Evolutionary conservation across 1,140 invertebrate species (phyloP).

Genomic region (Onthophagus taurus): DNA sequence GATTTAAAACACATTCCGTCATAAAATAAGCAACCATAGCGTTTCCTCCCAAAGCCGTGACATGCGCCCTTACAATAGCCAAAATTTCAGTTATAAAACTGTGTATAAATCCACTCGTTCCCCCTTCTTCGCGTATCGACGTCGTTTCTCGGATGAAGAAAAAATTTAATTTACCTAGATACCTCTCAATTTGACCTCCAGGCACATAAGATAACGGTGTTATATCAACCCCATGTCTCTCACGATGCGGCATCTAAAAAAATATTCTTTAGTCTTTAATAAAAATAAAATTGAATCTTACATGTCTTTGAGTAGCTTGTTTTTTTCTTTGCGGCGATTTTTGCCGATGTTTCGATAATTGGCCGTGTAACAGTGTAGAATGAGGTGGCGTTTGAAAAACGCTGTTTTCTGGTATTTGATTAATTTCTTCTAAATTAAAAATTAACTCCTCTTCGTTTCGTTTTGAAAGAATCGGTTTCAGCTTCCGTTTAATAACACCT

Average conservation of each 20-base stretch:
- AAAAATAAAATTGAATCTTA: slow-evolving; percentile 18
- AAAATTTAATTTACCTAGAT: slow-evolving; percentile 89
- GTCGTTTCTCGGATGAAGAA: slow-evolving; percentile 93
- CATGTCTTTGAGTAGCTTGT: slow-evolving; percentile 27
- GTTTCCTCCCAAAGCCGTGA: slow-evolving; percentile 89
- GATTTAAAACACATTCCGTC: slow-evolving; percentile 79
- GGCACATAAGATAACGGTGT: slow-evolving; percentile 75
- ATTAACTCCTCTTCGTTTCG: slow-evolving; percentile 47
- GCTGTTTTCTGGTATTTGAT: slow-evolving; percentile 39
- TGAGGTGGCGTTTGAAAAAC: slow-evolving; percentile 13
- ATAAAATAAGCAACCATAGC: slow-evolving; percentile 90
- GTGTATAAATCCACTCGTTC: slow-evolving; percentile 87
- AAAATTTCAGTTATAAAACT: slow-evolving; percentile 85
- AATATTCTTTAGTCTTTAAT: slow-evolving; percentile 11
- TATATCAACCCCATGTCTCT: slow-evolving; percentile 71
- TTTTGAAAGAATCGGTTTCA: background rate
- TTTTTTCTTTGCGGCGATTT: slow-evolving; percentile 30
- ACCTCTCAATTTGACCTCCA: slow-evolving; percentile 70
- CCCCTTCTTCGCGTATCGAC: slow-evolving; percentile 81
- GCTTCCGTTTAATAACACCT: slow-evolving; percentile 7
- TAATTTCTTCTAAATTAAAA: slow-evolving; percentile 59
- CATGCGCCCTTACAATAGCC: slow-evolving; percentile 85
- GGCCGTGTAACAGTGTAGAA: slow-evolving; percentile 17
- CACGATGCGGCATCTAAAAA: slow-evolving; percentile 49
- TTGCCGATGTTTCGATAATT: slow-evolving; percentile 23